These are phyloP conservation scores for Ceratotherium simum DNA, from an alignment of 2,113 vertebrate species.

Conservation along the genomic window DNA sequence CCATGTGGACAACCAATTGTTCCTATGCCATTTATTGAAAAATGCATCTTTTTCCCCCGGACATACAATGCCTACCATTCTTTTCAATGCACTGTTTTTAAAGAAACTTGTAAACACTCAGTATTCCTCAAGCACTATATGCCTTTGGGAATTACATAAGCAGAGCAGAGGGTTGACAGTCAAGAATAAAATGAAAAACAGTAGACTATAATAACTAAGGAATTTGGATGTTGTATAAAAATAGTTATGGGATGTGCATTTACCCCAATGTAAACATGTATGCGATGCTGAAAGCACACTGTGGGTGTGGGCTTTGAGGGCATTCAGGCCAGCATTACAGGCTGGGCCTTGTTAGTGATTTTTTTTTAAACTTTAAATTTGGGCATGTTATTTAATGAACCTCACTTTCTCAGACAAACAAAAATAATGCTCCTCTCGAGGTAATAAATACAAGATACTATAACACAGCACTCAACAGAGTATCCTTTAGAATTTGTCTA, in stretches of 20 bases:
- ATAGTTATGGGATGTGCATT: neutral
- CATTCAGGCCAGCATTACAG: neutral
- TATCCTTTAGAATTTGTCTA: neutral
- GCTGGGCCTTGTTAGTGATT: neutral
- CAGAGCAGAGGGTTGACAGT: neutral
- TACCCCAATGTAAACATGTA: neutral
- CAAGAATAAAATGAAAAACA: slow-evolving; percentile 20
- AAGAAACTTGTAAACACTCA: neutral
- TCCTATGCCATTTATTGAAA: neutral
- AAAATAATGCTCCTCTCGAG: neutral
- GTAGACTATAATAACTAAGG: neutral
- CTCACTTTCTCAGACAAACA: neutral
- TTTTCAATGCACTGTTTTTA: neutral
- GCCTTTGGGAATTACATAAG: neutral
- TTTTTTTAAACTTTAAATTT: neutral
- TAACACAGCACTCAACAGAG: neutral
- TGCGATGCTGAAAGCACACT: neutral
- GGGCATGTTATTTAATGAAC: neutral
- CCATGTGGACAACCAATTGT: neutral
- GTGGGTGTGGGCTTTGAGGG: neutral
- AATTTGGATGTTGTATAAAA: neutral
- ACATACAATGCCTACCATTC: neutral
- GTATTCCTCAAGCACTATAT: neutral
- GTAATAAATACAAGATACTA: neutral
- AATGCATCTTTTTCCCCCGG: neutral